These are phyloP conservation scores for Dendropsophus ebraccatus DNA, from an alignment of 2,113 vertebrate species.

Conservation along the genomic window DNA sequence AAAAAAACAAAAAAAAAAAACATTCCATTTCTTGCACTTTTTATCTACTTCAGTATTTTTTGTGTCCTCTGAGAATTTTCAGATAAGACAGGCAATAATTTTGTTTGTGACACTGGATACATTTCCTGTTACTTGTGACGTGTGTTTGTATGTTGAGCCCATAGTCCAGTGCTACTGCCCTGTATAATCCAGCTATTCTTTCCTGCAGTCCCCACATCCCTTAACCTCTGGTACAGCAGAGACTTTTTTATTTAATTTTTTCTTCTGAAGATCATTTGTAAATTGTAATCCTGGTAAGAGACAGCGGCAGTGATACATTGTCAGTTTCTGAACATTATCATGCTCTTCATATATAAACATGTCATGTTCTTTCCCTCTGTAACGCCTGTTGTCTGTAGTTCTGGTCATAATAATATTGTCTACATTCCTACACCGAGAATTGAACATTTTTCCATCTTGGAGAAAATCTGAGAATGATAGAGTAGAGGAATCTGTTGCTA, in stretches of 20 bases:
- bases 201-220: slow-evolving; percentile 70
- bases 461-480: slow-evolving; percentile 80
- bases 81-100: slow-evolving; percentile 85
- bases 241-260: slow-evolving; percentile 77
- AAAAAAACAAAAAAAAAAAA: slow-evolving; percentile 60
- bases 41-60: slow-evolving; percentile 73
- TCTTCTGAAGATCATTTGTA: slow-evolving; percentile 81
- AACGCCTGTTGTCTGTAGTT: slow-evolving; percentile 84
- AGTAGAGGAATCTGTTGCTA: slow-evolving; percentile 88
- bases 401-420: slow-evolving; percentile 81
- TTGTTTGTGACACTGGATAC: slow-evolving; percentile 84
- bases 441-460: slow-evolving; percentile 78
- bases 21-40: slow-evolving; percentile 83
- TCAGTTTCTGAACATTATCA: slow-evolving; percentile 79
- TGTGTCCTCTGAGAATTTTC: slow-evolving; percentile 78
- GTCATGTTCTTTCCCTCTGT: slow-evolving; percentile 79
- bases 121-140: slow-evolving; percentile 76
- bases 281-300: slow-evolving; percentile 82
- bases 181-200: slow-evolving; percentile 48
- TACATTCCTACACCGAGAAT: slow-evolving; percentile 83
- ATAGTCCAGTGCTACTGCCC: slow-evolving; percentile 78
- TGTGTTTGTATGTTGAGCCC: slow-evolving; percentile 80
- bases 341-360: slow-evolving; percentile 77
- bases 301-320: slow-evolving; percentile 77
- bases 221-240: slow-evolving; percentile 67